Evolutionary conservation across 2,888 invertebrate genomes (phyloP).

Genomic region (Arrhopalites spinosus): DNA sequence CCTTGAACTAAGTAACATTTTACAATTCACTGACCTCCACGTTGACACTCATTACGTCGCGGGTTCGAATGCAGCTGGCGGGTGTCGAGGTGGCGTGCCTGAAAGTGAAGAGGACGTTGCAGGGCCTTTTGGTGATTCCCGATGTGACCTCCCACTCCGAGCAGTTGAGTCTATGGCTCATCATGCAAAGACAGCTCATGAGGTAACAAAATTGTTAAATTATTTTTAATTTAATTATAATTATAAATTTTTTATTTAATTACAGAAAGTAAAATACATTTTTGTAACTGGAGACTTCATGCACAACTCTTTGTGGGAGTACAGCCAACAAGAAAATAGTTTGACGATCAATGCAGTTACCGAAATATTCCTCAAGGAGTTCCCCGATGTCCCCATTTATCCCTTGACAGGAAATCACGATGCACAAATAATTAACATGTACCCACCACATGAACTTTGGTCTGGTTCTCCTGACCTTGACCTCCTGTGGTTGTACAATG

Average conservation of each 20-base stretch:
- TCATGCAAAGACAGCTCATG: conserved; percentile 83
- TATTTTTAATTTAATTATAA: too few relatives aligned
- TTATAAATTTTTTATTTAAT: too few relatives aligned
- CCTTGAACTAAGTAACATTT: conserved; percentile 81
- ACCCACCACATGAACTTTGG: conserved; percentile 43
- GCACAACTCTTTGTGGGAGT: conserved; percentile 87
- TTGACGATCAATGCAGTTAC: conserved; percentile 65
- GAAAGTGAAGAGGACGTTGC: conserved; percentile 76
- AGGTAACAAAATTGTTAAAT: conserved; percentile 25
- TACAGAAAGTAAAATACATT: conserved; percentile 68
- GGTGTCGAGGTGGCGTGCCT: conserved; percentile 83
- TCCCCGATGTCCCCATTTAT: conserved; percentile 67
- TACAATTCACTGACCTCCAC: conserved; percentile 95
- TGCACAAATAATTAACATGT: conserved; percentile 40
- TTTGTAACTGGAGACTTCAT: conserved; percentile 87
- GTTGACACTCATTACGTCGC: conserved; percentile 92
- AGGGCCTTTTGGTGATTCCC: conserved; percentile 93
- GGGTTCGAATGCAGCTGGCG: conserved; percentile 88
- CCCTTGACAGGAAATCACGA: conserved; percentile 78
- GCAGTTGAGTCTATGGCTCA: conserved; percentile 89
- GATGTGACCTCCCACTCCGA: conserved; percentile 89
- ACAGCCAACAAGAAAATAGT: conserved; percentile 69
- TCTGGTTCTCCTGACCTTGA: conserved; percentile 39
- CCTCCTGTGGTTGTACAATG: conserved; percentile 74
- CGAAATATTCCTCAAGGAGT: conserved; percentile 63